A percentile compares a stretch with the other conserved stretches of the same genome.
These are phyloP conservation scores for Polyommatus icarus DNA, from an alignment of 2,888 invertebrate genomes.

Conservation along the genomic window DNA sequence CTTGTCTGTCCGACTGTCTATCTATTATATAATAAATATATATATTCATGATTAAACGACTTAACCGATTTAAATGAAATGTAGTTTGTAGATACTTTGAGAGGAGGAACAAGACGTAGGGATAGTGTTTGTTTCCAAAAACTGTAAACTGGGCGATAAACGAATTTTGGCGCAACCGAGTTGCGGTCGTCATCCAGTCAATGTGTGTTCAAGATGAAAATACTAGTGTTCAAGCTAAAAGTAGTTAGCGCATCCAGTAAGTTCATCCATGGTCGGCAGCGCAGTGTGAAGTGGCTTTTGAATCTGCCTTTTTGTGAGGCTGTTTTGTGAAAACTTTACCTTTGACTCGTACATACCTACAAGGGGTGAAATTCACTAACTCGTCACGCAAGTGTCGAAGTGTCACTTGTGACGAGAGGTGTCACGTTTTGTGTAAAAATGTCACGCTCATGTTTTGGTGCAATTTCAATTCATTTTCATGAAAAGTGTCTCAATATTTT, in stretches of 20 bases:
- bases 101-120: no score
- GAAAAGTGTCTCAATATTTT: not conserved
- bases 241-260: not conserved
- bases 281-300: constrained; percentile 22
- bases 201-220: not conserved
- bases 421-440: constrained; percentile 19
- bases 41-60: not conserved
- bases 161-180: not conserved
- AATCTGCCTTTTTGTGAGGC: constrained; percentile 28
- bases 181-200: not conserved
- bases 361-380: constrained; percentile 8
- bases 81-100: not conserved
- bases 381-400: constrained; percentile 26
- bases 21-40: no score
- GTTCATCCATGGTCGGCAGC: not conserved
- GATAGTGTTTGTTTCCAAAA: no score
- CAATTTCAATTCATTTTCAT: not conserved
- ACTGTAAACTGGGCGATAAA: no score
- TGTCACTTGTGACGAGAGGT: constrained; percentile 16
- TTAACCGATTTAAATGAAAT: not conserved
- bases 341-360: not conserved
- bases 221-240: not conserved
- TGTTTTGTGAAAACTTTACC: constrained; percentile 21
- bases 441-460: constrained; percentile 1
- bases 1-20: not conserved